Conservation (phyloP, 2,888 invertebrate species). For the Belgica antarctica region DNA sequence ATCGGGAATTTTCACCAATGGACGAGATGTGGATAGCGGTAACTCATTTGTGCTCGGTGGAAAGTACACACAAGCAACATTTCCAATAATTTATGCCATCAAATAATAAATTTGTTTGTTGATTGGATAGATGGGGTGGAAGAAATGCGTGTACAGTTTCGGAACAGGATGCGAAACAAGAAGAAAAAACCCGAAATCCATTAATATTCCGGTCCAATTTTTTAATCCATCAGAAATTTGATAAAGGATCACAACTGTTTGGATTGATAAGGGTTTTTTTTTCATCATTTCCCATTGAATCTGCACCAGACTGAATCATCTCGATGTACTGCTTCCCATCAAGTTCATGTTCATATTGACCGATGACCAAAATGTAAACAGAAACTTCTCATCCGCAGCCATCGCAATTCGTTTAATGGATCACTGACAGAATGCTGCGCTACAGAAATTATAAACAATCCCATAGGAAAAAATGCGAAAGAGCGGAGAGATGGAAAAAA, state of each 20-base stretch:
- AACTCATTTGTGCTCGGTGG: too few relatives aligned
- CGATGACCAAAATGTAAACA: constrained; percentile 12
- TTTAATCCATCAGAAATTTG: constrained; percentile 43
- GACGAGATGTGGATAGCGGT: too few relatives aligned
- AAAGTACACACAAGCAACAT: too few relatives aligned
- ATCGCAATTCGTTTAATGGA: too few relatives aligned
- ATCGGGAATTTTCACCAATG: too few relatives aligned
- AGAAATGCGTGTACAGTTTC: neutral
- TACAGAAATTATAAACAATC: constrained; percentile 5
- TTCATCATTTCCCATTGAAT: neutral
- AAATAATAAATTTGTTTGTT: constrained; percentile 4
- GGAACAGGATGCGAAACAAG: neutral
- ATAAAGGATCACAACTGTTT: constrained; percentile 25
- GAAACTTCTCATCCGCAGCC: neutral
- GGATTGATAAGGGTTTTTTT: constrained; percentile 33
- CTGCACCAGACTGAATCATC: neutral
- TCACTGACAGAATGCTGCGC: too few relatives aligned
- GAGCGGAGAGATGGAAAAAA: neutral
- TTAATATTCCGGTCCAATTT: constrained; percentile 40
- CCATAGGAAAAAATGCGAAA: neutral
- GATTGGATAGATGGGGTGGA: neutral
- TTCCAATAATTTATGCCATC: neutral
- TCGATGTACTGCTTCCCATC: neutral
- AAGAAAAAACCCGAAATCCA: neutral
- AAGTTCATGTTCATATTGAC: neutral